Base-by-base conservation (phyloP, 2,888 invertebrate genomes). In the Pterostichus niger region DNA sequence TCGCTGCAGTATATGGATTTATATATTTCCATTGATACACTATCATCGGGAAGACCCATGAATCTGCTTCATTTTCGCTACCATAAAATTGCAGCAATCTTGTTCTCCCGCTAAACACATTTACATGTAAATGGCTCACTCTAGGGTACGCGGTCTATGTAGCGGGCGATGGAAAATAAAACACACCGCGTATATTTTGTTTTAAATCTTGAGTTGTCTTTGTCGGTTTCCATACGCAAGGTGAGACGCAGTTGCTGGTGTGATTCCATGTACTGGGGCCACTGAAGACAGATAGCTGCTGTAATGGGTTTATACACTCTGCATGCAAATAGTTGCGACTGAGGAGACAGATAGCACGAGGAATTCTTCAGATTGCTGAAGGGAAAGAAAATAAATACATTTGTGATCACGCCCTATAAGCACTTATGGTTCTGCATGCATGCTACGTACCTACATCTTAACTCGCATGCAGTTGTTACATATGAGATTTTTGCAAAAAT, bases 81-180 rank as follows among this genome's bases (percentile, higher is more conserved):
- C 35, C 77, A 78, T 78, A 78, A 78, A 78, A 78, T 78, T 59
- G 78, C 40, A 2, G 56, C 78, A 59, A 59, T 61, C 61, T 61
- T 77, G 77, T 77, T 54, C 77, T 35, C 54, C 56, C 61, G 59
- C 68, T 71, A 71, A 59, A 78, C 61, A 46, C 59, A 78, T 78
- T 78, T 78, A 78, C 78, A 78, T 78, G 78, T 44, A 78, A 78
- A 78, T 78, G 78, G 59, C 61, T 78, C 46, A 78, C 56, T 78
- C 78, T 59, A 31, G 75, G n/a, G 75, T 40, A 64, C 40, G 64
- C 64, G 24, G 40, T 40, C 35, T 75, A 24, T 49, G 17, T 49
- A 49, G 59, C 78, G 7, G 54, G 56, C 54, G 54, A 46, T 56
- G 77, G 46, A 52, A 61, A 59, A 78, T 78, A 78, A 78, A 78